Percentiles rank a stretch among this genome's conserved stretches.
These are phyloP conservation scores for Eospalax fontanierii DNA, from an alignment of 2,797 vertebrate genomes.

Conservation along the genomic window DNA sequence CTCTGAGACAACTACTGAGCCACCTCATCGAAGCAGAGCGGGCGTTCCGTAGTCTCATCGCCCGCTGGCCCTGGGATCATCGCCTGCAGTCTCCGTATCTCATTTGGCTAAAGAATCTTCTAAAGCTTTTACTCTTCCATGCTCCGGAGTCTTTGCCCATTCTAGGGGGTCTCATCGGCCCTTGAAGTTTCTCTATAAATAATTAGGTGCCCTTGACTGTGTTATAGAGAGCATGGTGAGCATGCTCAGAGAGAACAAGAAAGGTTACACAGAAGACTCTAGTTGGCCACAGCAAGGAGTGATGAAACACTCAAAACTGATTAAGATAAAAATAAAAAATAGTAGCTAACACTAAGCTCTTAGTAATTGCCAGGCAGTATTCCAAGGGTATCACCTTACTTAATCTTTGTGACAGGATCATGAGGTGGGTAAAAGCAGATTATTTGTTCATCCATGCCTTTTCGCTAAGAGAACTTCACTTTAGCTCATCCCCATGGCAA, in stretches of 20 bases:
- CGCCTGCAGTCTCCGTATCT: background rate
- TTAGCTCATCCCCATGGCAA: background rate
- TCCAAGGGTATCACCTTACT: constrained; percentile 55
- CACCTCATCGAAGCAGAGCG: too few species aligned
- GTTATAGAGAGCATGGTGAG: too few species aligned
- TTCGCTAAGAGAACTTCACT: background rate
- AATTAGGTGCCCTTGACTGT: background rate
- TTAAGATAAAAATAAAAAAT: constrained; percentile 68
- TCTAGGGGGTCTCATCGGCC: background rate
- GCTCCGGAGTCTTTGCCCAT: too few species aligned
- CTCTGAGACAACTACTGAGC: background rate
- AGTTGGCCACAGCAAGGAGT: background rate
- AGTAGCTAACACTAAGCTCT: constrained; percentile 57
- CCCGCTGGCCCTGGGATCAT: background rate
- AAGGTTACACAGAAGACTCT: background rate
- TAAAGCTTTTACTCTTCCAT: background rate
- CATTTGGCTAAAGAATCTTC: background rate
- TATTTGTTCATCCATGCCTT: background rate
- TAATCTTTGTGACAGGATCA: constrained; percentile 43
- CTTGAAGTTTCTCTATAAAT: background rate
- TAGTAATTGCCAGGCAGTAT: constrained; percentile 41
- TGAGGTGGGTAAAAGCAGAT: constrained; percentile 44
- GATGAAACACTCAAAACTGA: constrained; percentile 50
- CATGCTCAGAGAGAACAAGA: background rate
- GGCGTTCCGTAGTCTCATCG: background rate